Conservation (phyloP, 2,113 vertebrate genomes). For the Phodopus roborovskii region DNA sequence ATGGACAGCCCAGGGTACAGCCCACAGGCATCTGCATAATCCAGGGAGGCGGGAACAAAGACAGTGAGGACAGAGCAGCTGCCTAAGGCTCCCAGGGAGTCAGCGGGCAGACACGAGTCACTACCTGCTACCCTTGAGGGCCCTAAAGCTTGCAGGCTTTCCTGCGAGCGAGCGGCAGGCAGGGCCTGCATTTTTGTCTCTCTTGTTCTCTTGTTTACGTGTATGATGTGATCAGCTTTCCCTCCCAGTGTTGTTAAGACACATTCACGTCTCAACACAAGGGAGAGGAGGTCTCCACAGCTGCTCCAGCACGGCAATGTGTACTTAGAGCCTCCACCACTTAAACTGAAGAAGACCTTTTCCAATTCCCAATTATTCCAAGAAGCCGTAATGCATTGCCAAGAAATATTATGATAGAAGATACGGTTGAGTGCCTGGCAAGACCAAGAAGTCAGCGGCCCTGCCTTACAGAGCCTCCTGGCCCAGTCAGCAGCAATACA, state of each 20-base stretch:
- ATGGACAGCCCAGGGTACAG: not conserved
- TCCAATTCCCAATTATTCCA: not conserved
- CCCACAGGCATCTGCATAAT: accelerated
- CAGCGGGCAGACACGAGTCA: not conserved
- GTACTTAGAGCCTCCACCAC: too few species aligned
- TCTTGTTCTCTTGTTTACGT: constrained; percentile 74
- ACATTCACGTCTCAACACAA: not conserved
- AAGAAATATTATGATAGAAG: not conserved
- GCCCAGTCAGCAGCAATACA: not conserved
- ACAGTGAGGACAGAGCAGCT: not conserved
- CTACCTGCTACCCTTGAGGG: not conserved
- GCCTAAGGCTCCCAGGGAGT: not conserved
- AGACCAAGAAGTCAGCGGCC: not conserved
- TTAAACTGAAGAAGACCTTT: not conserved
- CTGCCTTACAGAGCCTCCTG: not conserved
- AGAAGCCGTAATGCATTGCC: not conserved
- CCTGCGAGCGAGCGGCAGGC: constrained; percentile 55
- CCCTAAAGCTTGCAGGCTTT: not conserved
- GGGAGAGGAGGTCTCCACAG: not conserved
- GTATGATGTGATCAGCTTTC: constrained; percentile 27
- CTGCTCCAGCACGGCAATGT: not conserved
- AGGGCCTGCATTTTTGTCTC: constrained; percentile 14
- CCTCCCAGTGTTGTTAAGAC: not conserved
- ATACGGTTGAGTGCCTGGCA: not conserved
- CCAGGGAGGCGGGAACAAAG: not conserved